Evolutionary conservation across 2,797 vertebrate species (phyloP), one percentile per base, ranked within the genome.

Genomic region (Scleropages formosus): DNA sequence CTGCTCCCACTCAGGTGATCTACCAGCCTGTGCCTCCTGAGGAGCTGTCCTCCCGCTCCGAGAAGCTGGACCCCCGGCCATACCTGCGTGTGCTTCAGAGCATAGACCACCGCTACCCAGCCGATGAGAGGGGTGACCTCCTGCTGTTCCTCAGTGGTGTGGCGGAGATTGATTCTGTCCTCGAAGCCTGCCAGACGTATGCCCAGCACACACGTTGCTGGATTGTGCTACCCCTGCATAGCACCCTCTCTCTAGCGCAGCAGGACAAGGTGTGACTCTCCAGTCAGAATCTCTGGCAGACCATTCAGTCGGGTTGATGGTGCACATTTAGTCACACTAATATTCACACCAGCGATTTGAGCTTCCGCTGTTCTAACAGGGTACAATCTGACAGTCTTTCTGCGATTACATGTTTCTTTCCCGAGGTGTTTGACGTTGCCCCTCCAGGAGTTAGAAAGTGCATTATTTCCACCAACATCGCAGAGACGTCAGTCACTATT

Each of bases 381-480:
- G 59, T 59, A 20, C n/a, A 20, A 15, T 8, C 59, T 61, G 59
- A 20, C 59, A 20, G 8, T 9, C 11, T 13, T 58, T 13, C 58
- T 3, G 12, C 16, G 13, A 53, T 8, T 13, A 7, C 12, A 47
- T 47, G n/a, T n/a, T 4, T 0, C 2, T 0, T 58, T 64, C 3
- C 59, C 18, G 72, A 97, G 96, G 96, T 98, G 10, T 98, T 98
- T 31, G 96, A 97, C 0, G 84, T 96, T 20, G 65, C 95, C 0
- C 96, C 96, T 4, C 87, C 93, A 0, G 95, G 94, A 0, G 94
- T 98, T 66, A 92, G 95, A 16, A 98, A 98, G 72, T 98, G 96
- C 87, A 96, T 98, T 75, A 94, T 98, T 74, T 92, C 96, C 20
- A 98, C 96, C 72, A 98, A 98, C 85, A 95, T 98, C 0, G 96